These are phyloP conservation scores for Trematocara macrostoma DNA, from an alignment of 2,113 vertebrate species.

Conservation along the genomic window DNA sequence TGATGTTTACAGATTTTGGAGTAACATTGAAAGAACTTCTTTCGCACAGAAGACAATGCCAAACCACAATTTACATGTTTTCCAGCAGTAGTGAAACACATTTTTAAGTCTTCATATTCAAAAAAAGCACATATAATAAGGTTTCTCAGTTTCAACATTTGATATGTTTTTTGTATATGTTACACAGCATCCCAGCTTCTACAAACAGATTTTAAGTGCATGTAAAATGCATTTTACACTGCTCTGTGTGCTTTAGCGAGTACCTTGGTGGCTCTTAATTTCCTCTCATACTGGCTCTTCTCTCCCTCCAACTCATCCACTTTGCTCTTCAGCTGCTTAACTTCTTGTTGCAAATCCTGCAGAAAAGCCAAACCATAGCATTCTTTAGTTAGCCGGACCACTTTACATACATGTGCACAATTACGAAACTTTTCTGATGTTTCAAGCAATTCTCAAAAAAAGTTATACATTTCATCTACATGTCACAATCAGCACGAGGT, in stretches of 20 bases:
- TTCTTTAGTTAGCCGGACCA: not conserved
- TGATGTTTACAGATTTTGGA: not conserved
- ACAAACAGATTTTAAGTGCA: not conserved
- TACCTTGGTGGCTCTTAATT: slow-evolving; percentile 93
- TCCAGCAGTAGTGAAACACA: not conserved
- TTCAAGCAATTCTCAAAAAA: not conserved
- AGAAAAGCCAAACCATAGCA: not conserved
- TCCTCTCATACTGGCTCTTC: slow-evolving; percentile 87
- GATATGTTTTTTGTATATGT: not conserved
- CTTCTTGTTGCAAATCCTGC: slow-evolving; percentile 85
- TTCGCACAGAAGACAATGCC: not conserved
- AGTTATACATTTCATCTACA: not conserved
- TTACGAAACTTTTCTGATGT: not conserved
- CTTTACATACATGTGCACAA: fast-evolving
- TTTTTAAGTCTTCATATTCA: not conserved
- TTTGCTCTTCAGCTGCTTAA: slow-evolving; percentile 84
- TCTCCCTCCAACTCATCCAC: slow-evolving; percentile 91
- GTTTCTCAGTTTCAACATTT: not conserved
- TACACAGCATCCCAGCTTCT: not conserved
- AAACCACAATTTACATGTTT: not conserved
- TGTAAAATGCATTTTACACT: not conserved
- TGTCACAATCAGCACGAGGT: not conserved
- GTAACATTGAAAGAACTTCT: not conserved
- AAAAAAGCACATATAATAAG: not conserved
- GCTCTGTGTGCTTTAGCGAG: not conserved